Evolutionary conservation across 2,888 invertebrate genomes (phyloP), one percentile per base, ranked within the genome.

Genomic region (Beris morrisii): DNA sequence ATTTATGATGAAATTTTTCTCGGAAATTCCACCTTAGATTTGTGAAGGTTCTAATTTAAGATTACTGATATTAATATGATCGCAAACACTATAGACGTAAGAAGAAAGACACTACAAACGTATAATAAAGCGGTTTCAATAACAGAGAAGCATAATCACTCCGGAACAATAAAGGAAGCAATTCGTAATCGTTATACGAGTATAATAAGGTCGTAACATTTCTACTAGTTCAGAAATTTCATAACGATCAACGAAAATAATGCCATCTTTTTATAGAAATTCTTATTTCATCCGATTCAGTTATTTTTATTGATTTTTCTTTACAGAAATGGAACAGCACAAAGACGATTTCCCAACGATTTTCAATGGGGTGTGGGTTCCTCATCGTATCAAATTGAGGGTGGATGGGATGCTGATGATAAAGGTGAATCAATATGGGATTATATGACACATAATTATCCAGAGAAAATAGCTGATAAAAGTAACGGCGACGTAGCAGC

Each of bases 391-490:
- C 80, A 80, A 71, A 78, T 80, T 32, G 80, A 80, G 69, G 80
- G 80, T 12, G 80, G 76, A 12, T 80, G 79, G 80, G 74, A 81
- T 72, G 76, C 73, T 12, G 78, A 79, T 61, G 85, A 83, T 22
- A 86, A 85, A 75, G 77, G 83, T 1, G 82, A 83, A 77, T 85
- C 82, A 66, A 86, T 87, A 68, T 88, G 88, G 89, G 89, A 89
- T 75, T 80, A 76, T 64, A 75, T 85, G 71, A 82, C 84, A 1
- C 86, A 86, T 76, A 82, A 82, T 0, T 78, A 79, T 30, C 84
- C 86, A 0, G 86, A 87, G 66, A 83, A 85, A 78, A 84, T 89
- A 43, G 83, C 77, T 0, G 86, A 88, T 71, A 73, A 80, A 15
- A 82, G 83, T 64, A 86, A 84, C 69, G 88, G 83, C 0, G 86